phyloP scores from a whole-genome alignment of 2,113 vertebrate genomes.

The Phoxinus phoxinus region DNA sequence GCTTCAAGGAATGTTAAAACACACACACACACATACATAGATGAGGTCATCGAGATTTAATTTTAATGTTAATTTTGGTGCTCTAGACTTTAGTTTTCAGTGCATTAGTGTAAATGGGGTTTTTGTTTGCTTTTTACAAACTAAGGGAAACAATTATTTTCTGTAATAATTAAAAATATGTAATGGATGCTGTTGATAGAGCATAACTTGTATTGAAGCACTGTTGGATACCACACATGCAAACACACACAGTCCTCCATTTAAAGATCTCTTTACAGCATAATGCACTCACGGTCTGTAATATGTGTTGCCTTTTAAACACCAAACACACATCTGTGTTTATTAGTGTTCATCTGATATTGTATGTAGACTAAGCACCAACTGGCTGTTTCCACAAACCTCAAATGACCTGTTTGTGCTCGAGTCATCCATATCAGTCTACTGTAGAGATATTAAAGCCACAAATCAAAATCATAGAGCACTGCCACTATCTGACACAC shows the following conservation, averaged over 20 bases:
- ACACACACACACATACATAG: too few species aligned
- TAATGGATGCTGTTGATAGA: background rate
- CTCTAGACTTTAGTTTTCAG: background rate
- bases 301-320: background rate
- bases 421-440: background rate
- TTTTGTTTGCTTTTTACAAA: background rate
- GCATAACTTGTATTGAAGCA: background rate
- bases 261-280: background rate
- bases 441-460: constrained; percentile 33
- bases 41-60: background rate
- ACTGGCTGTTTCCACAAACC: background rate
- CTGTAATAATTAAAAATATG: background rate
- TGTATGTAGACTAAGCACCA: background rate
- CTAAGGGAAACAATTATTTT: background rate
- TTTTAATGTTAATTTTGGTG: background rate
- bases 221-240: background rate
- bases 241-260: background rate
- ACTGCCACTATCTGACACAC: background rate
- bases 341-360: background rate
- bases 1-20: background rate
- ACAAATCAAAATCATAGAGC: constrained; percentile 40
- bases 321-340: background rate
- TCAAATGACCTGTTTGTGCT: constrained; percentile 16
- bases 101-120: background rate
- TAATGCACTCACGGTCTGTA: background rate